Percentiles rank a stretch among this genome's conserved stretches.
These are phyloP conservation scores for Apis mellifera DNA, from an alignment of 1,140 invertebrate species.

Conservation along the genomic window DNA sequence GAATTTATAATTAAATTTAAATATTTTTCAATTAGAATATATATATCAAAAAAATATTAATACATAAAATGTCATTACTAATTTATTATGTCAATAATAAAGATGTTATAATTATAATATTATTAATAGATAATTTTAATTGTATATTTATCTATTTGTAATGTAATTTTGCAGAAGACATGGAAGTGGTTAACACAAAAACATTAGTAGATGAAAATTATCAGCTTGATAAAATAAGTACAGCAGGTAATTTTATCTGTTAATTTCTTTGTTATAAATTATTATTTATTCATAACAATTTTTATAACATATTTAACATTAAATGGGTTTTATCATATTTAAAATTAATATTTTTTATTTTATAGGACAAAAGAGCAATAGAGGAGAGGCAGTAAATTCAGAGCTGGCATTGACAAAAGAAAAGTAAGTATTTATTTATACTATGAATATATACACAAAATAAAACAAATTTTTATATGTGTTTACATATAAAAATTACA, in stretches of 20 bases:
- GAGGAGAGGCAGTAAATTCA: background rate
- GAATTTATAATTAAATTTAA: too few relatives aligned
- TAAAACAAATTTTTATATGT: background rate
- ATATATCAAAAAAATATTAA: background rate
- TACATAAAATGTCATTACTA: background rate
- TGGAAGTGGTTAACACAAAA: constrained; percentile 7
- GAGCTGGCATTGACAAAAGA: background rate
- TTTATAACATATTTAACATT: background rate
- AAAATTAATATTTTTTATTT: background rate
- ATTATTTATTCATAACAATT: background rate
- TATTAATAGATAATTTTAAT: too few relatives aligned
- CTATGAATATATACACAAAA: background rate
- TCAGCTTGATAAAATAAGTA: background rate
- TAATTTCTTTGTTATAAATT: background rate
- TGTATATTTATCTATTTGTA: background rate
- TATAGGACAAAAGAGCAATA: background rate
- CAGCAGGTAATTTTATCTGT: constrained; percentile 4
- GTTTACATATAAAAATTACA: background rate
- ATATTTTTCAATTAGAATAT: background rate
- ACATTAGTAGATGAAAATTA: background rate
- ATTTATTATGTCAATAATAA: too few relatives aligned
- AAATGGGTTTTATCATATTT: background rate
- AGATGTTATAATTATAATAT: too few relatives aligned
- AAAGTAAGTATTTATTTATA: background rate
- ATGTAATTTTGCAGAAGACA: constrained; percentile 19